phyloP scores from a whole-genome alignment of 2,888 invertebrate species.

The Pimpla rufipes region DNA sequence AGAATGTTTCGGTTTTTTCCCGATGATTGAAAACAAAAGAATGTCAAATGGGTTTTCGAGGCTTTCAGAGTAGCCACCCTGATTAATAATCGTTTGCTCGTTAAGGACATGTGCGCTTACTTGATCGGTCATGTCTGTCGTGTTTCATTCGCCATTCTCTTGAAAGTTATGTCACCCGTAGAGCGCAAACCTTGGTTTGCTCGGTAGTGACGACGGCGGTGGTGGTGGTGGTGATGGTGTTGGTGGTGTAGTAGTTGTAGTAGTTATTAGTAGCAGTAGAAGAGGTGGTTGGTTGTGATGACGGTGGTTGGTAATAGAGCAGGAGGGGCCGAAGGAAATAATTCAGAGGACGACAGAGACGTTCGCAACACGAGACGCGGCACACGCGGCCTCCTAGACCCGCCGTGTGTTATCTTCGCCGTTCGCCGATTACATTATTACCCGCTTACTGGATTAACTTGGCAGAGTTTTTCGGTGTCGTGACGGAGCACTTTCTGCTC shows the following conservation, averaged over 20 bases:
- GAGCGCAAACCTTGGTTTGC: neutral
- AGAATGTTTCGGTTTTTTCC: too few species aligned
- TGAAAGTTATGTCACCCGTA: neutral
- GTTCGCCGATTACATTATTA: conserved; percentile 27
- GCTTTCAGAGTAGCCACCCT: too few species aligned
- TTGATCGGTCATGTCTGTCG: conserved; percentile 1
- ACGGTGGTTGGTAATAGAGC: conserved; percentile 27
- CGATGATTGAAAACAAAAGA: too few species aligned
- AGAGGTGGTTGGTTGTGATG: neutral
- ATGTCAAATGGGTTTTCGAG: neutral
- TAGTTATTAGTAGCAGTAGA: conserved; percentile 5
- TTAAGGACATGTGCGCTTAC: conserved; percentile 7
- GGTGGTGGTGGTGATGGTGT: neutral
- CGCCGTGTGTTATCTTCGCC: conserved; percentile 6
- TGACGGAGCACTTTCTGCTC: conserved; percentile 59
- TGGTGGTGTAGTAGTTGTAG: neutral
- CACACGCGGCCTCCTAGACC: conserved; percentile 8
- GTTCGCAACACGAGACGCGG: conserved; percentile 21
- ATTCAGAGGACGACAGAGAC: conserved; percentile 54
- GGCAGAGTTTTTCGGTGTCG: conserved; percentile 59
- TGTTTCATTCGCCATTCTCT: neutral
- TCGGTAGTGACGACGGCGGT: neutral
- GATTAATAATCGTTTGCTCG: neutral
- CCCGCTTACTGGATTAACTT: conserved; percentile 36
- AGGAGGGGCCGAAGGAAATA: conserved; percentile 38